phyloP scores from a whole-genome alignment of 2,797 vertebrate genomes.

The Poecile montanus region DNA sequence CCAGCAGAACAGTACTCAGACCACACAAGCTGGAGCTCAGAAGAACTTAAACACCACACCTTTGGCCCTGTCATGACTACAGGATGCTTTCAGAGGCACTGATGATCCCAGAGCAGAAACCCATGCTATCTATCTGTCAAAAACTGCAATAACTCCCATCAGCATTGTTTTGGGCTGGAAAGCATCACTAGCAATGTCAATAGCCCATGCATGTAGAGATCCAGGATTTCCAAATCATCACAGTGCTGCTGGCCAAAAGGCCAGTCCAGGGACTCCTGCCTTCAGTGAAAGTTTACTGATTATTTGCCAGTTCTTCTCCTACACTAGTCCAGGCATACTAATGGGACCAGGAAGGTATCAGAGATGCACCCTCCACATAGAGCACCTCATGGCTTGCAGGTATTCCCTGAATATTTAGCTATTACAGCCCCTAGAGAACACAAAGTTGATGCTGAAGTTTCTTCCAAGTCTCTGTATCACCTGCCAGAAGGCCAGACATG shows the following conservation, averaged over 20 bases:
- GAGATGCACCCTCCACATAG: neutral
- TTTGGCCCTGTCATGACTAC: neutral
- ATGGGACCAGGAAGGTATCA: neutral
- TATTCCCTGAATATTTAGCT: rapidly evolving
- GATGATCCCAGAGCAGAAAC: neutral
- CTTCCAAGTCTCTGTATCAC: neutral
- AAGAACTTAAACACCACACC: neutral
- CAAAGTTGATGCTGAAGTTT: rapidly evolving
- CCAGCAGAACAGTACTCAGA: neutral
- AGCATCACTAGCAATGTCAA: neutral
- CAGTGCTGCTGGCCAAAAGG: neutral
- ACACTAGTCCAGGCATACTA: neutral
- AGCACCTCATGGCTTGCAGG: neutral
- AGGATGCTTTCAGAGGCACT: neutral
- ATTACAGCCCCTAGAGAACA: neutral
- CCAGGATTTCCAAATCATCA: neutral
- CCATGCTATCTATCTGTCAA: neutral
- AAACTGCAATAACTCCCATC: neutral
- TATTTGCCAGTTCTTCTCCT: neutral
- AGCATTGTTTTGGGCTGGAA: neutral
- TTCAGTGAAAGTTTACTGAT: neutral
- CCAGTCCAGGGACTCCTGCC: neutral
- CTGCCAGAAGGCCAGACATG: neutral
- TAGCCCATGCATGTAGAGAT: rapidly evolving
- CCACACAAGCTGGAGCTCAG: neutral